These are phyloP conservation scores for Nephrotoma appendiculata DNA, from an alignment of 2,888 invertebrate genomes.

Conservation along the genomic window DNA sequence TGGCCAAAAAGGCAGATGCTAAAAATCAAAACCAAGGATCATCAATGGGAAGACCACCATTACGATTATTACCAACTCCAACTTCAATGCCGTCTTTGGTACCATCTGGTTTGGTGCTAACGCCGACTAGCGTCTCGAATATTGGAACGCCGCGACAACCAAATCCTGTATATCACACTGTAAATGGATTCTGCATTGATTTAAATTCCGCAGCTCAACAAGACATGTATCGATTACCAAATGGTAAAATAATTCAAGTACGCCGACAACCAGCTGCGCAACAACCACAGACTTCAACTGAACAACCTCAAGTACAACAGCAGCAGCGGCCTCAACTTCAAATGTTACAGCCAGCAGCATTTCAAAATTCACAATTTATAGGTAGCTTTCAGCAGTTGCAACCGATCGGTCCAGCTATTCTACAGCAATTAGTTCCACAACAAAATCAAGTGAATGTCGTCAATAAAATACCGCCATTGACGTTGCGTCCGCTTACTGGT, in stretches of 20 bases:
- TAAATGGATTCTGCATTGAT: slow-evolving; percentile 32
- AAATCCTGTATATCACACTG: slow-evolving; percentile 30
- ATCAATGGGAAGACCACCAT: neutral
- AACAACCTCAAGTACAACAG: slow-evolving; percentile 8
- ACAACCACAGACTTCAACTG: neutral
- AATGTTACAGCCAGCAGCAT: neutral
- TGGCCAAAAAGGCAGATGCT: neutral
- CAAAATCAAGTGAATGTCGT: slow-evolving; percentile 27
- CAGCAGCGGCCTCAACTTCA: slow-evolving; percentile 1
- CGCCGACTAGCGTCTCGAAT: neutral
- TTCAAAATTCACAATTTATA: neutral
- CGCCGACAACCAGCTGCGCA: slow-evolving; percentile 21
- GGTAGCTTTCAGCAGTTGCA: slow-evolving; percentile 8
- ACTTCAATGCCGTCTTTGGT: neutral
- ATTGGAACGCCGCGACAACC: slow-evolving; percentile 5
- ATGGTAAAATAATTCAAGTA: slow-evolving; percentile 32
- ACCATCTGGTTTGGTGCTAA: neutral
- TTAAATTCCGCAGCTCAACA: slow-evolving; percentile 32
- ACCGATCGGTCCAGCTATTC: slow-evolving; percentile 18
- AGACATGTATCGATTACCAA: slow-evolving; percentile 30
- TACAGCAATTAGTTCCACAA: slow-evolving; percentile 24
- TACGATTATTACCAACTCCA: slow-evolving; percentile 3
- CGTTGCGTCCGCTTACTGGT: slow-evolving; percentile 14
- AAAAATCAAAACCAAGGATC: neutral
- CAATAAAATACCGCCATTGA: slow-evolving; percentile 15